Base-by-base conservation (phyloP, 92 coral and sea anemone species). In the Virgularia gustaviana region DNA sequence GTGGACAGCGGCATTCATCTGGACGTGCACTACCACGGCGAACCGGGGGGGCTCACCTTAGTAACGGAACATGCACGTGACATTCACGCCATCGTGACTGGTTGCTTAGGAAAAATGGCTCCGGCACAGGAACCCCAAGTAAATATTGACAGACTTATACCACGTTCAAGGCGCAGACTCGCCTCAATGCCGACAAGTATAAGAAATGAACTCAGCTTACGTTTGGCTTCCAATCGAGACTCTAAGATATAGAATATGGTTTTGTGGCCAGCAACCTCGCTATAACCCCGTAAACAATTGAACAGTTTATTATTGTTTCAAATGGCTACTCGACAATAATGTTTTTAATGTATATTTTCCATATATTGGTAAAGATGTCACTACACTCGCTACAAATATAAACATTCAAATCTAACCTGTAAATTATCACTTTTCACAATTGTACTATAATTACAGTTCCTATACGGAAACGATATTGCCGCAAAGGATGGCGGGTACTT, bases 121-220 rank as follows among this genome's bases (percentile, higher is more conserved):
- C 61, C 61, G 2, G 42, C 45, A 8, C 25, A 68, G 13, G 47
- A 49, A 12, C 18, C 28, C 16, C 59, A 30, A 43, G 25, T 49
- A 9, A 51, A 68, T 49, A 49, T 68, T 25, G 75, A 49, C 45
- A 1, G 9, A 2, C 30, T 68, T 18, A 57, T 66, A 4, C 73
- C 73, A 28, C 29, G 22, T 2, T 42, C 73, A 8, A 35, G 75
- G 1, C 35, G 42, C 31, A 31, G 75, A 32, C 75, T 68, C 20
- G 75, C 25, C 29, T 68, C 75, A n/a, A 49, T 68, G 60, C 75
- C 75, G 1, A 64, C 71, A 24, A 68, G 75, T 34, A 38, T 68
- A 29, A 53, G 75, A 49, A 49, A 68, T 33, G 75, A 68, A 15
- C 47, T 30, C 39, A 68, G 75, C 41, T 15, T 68, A 25, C 27